A percentile compares a stretch with the other conserved stretches of the same genome.
phyloP scores from a whole-genome alignment of 2,888 invertebrate species.

The Philereme vetulata region DNA sequence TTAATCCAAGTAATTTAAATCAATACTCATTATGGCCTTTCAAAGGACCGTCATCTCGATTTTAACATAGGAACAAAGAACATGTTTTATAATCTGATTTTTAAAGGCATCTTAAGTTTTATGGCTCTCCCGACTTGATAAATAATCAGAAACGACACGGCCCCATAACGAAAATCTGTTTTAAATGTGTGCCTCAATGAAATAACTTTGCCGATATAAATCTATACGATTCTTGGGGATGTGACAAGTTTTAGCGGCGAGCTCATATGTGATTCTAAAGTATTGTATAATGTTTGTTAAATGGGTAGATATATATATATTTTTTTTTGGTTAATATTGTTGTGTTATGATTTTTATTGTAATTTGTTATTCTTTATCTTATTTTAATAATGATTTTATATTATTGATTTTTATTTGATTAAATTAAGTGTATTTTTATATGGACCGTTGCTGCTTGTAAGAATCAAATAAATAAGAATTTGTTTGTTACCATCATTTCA shows the following conservation, averaged over 20 bases:
- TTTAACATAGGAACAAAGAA: constrained; percentile 75
- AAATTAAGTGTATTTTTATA: too few species aligned
- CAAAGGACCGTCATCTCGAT: constrained; percentile 78
- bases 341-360: too few species aligned
- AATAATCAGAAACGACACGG: constrained; percentile 68
- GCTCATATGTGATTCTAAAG: constrained; percentile 7
- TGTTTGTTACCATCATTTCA: too few species aligned
- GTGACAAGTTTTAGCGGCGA: constrained; percentile 26
- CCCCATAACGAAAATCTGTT: constrained; percentile 55
- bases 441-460: too few species aligned
- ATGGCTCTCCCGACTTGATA: constrained; percentile 68
- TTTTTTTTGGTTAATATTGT: too few species aligned
- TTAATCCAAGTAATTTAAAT: constrained; percentile 81
- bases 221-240: constrained; percentile 39
- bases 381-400: too few species aligned
- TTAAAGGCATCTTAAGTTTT: constrained; percentile 76
- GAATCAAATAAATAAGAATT: too few species aligned
- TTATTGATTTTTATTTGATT: too few species aligned
- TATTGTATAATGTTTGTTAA: constrained; percentile 12
- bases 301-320: too few species aligned
- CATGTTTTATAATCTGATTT: constrained; percentile 80
- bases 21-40: constrained; percentile 82
- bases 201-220: constrained; percentile 54
- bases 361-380: too few species aligned
- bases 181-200: constrained; percentile 53